Evolutionary conservation across 2,888 invertebrate species (phyloP).

Genomic region (Oxytorus armatus): DNA sequence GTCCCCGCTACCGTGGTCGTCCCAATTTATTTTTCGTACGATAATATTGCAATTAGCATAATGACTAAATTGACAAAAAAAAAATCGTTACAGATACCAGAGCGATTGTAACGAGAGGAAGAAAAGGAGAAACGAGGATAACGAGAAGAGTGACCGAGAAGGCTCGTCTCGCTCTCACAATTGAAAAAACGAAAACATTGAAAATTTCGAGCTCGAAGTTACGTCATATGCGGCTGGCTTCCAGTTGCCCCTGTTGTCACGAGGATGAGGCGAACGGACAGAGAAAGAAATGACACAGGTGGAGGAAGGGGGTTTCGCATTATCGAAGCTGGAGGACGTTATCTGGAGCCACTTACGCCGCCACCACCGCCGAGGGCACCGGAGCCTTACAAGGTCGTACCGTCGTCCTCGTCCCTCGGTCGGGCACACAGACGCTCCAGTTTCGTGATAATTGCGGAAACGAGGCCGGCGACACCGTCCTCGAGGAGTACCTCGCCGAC

Average conservation of each 20-base stretch:
- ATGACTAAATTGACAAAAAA: too few relatives aligned
- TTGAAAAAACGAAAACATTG: slow-evolving; percentile 11
- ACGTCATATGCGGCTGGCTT: slow-evolving; percentile 45
- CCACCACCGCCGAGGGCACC: slow-evolving; percentile 81
- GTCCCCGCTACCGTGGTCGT: neutral
- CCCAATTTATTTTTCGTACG: neutral
- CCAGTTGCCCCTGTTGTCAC: slow-evolving; percentile 3
- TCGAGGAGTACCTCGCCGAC: slow-evolving; percentile 85
- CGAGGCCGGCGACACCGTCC: slow-evolving; percentile 84
- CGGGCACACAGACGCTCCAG: slow-evolving; percentile 88
- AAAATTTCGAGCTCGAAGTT: slow-evolving; percentile 40
- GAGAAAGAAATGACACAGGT: slow-evolving; percentile 58
- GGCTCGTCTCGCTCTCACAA: neutral
- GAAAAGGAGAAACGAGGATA: neutral
- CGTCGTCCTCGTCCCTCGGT: slow-evolving; percentile 82
- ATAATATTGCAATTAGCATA: slow-evolving; percentile 18
- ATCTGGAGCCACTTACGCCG: slow-evolving; percentile 69
- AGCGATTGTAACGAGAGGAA: slow-evolving; percentile 17
- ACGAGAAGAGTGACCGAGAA: neutral
- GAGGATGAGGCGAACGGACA: slow-evolving; percentile 60
- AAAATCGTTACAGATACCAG: too few relatives aligned
- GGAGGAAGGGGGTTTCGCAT: slow-evolving; percentile 76
- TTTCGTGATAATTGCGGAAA: slow-evolving; percentile 89
- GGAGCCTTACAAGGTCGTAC: slow-evolving; percentile 81
- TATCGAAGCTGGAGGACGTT: slow-evolving; percentile 72